Base-by-base conservation (phyloP, 2,113 vertebrate genomes). In the Ancistrus triradiatus region DNA sequence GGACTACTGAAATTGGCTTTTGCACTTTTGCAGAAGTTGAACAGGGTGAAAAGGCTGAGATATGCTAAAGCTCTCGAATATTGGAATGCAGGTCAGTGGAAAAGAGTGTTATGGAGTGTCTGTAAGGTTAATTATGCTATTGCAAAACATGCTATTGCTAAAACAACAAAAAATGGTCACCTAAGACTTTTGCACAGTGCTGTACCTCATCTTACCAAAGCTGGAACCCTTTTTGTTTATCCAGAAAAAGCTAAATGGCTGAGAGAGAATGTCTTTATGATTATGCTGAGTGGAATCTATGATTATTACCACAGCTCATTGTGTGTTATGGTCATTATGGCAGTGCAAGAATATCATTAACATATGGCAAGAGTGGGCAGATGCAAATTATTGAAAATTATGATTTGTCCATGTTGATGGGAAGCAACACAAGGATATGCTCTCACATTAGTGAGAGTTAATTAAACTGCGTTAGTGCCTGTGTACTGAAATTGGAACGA, bases 241-340 rank as follows among this genome's bases (percentile, higher is more conserved):
- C 6, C n/a, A n/a, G 2, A 42, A n/a, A 15, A 13, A n/a, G 38
- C 14, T 13, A n/a, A 42, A 42, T 42, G 38, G 38, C 38, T 42
- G 13, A 5, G 11, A 15, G 38, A 15, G 38, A 42, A 42, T 5
- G 6, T 42, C 11, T 6, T 42, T 15, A 1, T 4, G 38, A 13
- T 11, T 13, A 42, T 11, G 3, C 38, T n/a, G 38, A 42, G 38
- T 42, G 38, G 38, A 14, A 42, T 13, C n/a, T n/a, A 2, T 42
- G 38, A 42, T 42, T 42, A 42, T 42, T n/a, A 42, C n/a, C 14
- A 42, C 38, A 42, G 38, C 38, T 42, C 38, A 42, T 14, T 42
- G 38, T 14, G 14, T 14, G 14, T 42, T n/a, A 42, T 42, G n/a
- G 14, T 42, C 38, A 42, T 42, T 42, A 42, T 15, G 38, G 35